Base-by-base conservation (phyloP, 2,113 vertebrate species). In the Montifringilla adamsi region DNA sequence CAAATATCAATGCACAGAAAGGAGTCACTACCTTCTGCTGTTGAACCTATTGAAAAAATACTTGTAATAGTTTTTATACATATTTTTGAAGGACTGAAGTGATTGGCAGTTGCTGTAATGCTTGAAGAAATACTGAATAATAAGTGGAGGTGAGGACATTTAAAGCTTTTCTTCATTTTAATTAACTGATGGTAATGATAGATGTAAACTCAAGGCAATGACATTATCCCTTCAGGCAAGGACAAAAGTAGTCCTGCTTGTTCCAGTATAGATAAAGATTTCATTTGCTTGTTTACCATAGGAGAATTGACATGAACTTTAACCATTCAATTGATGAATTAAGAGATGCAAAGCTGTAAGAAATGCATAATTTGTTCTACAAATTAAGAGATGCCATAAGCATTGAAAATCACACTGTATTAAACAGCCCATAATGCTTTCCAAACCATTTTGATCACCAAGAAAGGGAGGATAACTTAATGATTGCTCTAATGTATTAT, bases 151-250 rank as follows among this genome's bases (percentile, higher is more conserved):
- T 79, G 35, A 90, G 89, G 80, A 85, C 39, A 92, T 96, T 91
- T 91, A 81, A 95, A 96, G 60, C 30, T 67, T 76, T 83, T 86
- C 91, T 96, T 97, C 93, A 88, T 94, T 93, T 75, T 91, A 96
- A 97, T 97, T 96, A 97, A 92, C 56, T 76, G 80, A 94, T 72
- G 84, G 92, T 92, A 97, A 96, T 94, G 95, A 97, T 94, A 97
- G 94, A 95, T 95, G 78, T 66, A 96, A 94, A 90, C 87, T 94
- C 83, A 89, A 96, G 81, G 90, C 87, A 95, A 11, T 88, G 91
- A 94, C 93, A 87, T 81, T 98, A 92, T 95, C 89, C 92, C 95
- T 97, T 81, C 69, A 87, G 95, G 95, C 93, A 98, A 98, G 97
- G 97, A 96, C 96, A 96, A 87, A 98, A 97, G 83, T 94, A 73